Conservation (phyloP, 2,888 invertebrate genomes). For the Heliconius ismenius region DNA sequence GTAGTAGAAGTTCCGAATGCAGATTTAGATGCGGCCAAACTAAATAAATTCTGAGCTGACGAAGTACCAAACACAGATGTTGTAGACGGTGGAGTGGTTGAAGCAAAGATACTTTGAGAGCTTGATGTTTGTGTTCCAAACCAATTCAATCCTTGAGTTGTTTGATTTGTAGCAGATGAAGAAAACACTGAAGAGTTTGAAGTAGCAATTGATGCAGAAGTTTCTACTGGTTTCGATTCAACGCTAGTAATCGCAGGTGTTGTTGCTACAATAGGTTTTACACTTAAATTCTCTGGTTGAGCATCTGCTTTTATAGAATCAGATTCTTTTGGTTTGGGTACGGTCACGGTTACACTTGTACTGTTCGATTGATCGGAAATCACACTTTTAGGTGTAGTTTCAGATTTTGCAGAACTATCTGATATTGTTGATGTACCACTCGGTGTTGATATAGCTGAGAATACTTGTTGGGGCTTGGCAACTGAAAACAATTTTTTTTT, state of each 20-base stretch:
- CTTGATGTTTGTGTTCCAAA: slow-evolving; percentile 46
- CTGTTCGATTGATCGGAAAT: background rate
- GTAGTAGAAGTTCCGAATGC: slow-evolving; percentile 50
- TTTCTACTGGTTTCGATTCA: slow-evolving; percentile 35
- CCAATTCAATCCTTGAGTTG: slow-evolving; percentile 36
- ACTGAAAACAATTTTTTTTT: slow-evolving; percentile 16
- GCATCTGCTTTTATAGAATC: slow-evolving; percentile 20
- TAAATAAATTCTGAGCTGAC: slow-evolving; percentile 46
- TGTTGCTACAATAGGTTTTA: slow-evolving; percentile 16
- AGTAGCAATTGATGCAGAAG: slow-evolving; percentile 19
- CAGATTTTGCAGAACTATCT: background rate
- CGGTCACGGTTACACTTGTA: slow-evolving; percentile 8
- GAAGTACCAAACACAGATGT: slow-evolving; percentile 51
- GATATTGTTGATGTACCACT: slow-evolving; percentile 30
- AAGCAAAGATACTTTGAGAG: slow-evolving; percentile 47
- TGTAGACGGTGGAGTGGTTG: slow-evolving; percentile 35
- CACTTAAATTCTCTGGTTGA: slow-evolving; percentile 13
- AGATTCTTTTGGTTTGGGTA: slow-evolving; percentile 18
- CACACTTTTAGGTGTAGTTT: background rate
- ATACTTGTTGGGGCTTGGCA: slow-evolving; percentile 29
- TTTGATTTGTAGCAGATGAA: slow-evolving; percentile 37
- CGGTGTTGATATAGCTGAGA: slow-evolving; percentile 21
- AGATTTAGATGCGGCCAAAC: slow-evolving; percentile 51
- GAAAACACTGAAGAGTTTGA: slow-evolving; percentile 44
- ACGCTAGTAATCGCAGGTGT: slow-evolving; percentile 27